Percentiles rank a stretch among this genome's conserved stretches.
phyloP scores from a whole-genome alignment of 1,140 invertebrate species.

The Coelopa frigida region DNA sequence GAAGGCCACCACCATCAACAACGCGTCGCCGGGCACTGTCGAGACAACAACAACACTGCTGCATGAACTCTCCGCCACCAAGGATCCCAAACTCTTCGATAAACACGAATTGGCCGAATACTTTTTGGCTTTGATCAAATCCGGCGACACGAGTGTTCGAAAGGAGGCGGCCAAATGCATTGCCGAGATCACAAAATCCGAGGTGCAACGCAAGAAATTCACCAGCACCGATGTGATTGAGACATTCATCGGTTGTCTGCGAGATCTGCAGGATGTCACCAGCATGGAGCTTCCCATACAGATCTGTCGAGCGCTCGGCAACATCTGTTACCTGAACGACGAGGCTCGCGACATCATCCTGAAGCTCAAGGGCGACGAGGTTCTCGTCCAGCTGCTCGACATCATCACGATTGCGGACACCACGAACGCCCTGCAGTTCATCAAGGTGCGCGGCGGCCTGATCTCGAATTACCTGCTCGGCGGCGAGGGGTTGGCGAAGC shows the following conservation, averaged over 20 bases:
- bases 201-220: slow-evolving; percentile 58
- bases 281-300: slow-evolving; percentile 58
- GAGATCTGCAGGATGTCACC: slow-evolving; percentile 23
- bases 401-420: slow-evolving; percentile 33
- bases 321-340: slow-evolving; percentile 84
- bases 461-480: slow-evolving; percentile 73
- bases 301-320: slow-evolving; percentile 72
- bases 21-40: too few species aligned
- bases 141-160: slow-evolving; percentile 30
- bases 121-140: slow-evolving; percentile 30
- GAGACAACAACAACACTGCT: slow-evolving; percentile 24
- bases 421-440: slow-evolving; percentile 45
- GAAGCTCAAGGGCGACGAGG: slow-evolving; percentile 52
- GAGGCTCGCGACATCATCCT: slow-evolving; percentile 55
- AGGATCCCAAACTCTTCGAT: slow-evolving; percentile 41
- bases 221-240: slow-evolving; percentile 54
- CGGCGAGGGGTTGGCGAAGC: slow-evolving; percentile 58
- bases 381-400: slow-evolving; percentile 48
- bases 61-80: slow-evolving; percentile 38
- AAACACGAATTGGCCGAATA: slow-evolving; percentile 40
- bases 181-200: slow-evolving; percentile 64
- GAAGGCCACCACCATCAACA: slow-evolving; percentile 32
- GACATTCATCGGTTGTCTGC: slow-evolving; percentile 49
- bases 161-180: slow-evolving; percentile 54
- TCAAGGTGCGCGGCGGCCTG: slow-evolving; percentile 59